phyloP scores from a whole-genome alignment of 2,888 invertebrate genomes.

The Subacronicta megacephala region DNA sequence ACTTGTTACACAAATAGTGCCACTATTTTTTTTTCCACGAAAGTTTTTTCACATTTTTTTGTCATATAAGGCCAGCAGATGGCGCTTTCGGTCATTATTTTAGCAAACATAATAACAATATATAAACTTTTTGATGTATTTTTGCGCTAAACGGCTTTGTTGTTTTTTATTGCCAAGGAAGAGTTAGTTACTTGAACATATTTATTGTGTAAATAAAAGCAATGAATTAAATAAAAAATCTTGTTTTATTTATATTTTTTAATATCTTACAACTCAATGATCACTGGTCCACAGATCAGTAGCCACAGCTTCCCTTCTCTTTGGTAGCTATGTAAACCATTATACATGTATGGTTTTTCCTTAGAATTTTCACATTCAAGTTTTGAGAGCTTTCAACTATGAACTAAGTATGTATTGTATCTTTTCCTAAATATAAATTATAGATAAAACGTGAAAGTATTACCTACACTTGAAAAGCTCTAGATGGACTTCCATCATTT shows the following conservation, averaged over 20 bases:
- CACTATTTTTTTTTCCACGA: background rate
- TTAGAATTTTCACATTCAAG: no score
- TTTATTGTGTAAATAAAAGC: constrained; percentile 81
- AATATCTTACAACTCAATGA: constrained; percentile 27
- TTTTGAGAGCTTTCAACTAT: no score
- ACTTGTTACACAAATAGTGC: background rate
- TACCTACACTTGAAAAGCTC: no score
- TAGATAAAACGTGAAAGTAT: no score
- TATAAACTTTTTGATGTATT: constrained; percentile 37
- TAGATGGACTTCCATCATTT: no score
- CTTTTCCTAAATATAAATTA: no score
- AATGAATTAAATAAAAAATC: constrained; percentile 59
- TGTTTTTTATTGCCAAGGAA: constrained; percentile 52
- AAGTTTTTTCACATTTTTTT: constrained; percentile 9
- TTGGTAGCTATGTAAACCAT: no score
- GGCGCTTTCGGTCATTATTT: background rate
- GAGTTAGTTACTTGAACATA: constrained; percentile 53
- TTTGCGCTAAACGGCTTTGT: constrained; percentile 43
- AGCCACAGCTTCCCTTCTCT: no score
- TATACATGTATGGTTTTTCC: no score
- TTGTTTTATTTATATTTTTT: constrained; percentile 42
- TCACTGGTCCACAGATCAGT: no score
- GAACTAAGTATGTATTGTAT: no score
- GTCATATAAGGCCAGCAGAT: constrained; percentile 2
- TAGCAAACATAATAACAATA: background rate